Evolutionary conservation across 1,140 invertebrate species (phyloP), one percentile per base, ranked within the genome.

Genomic region (Lepidurus arcticus): DNA sequence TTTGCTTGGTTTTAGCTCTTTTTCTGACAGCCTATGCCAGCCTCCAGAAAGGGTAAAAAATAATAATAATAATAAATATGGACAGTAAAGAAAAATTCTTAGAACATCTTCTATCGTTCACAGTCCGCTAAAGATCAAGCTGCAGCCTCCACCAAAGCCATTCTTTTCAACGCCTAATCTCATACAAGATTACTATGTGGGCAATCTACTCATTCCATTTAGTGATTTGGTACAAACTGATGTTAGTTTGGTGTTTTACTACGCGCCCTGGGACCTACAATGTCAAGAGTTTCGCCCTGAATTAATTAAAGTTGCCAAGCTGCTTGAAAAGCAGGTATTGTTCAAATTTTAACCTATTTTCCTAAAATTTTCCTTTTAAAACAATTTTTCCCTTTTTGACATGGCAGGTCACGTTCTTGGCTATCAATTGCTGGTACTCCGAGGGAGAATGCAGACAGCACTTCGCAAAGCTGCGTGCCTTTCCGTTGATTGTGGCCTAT

Each of bases 1-100:
- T 65, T n/a, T 65, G 53, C 21, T 16, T 65, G 53, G n/a, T 65
- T 65, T 65, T 65, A 65, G 53, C 53, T 65, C 53, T 65, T 21
- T 21, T 65, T 65, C 53, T 65, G 16, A 65, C 53, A 21, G 53
- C 53, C 7, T 65, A 65, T 65, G 53, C 53, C 13, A 65, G 53
- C 53, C 53, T 65, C 21, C 53, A 65, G 21, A 65, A 65, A 65
- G 53, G 53, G 53, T 65, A 65, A 7, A 11, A 13, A n/a, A n/a
- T 65, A n/a, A 13, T 65, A 9, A 9, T 65, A 65, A 21, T 13
- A 13, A 11, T 16, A 11, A 4, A 11, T 16, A 11, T 9, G 21
- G 34, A 34, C 34, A 65, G 6, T 65, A 7, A 9, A 13, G 7
- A 7, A 65, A 65, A 21, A 21, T 16, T 9, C 53, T 65, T 34